Percentiles rank a stretch among this genome's conserved stretches.
These are phyloP conservation scores for Xestia ashworthii DNA, from an alignment of 2,888 invertebrate genomes.

Conservation along the genomic window DNA sequence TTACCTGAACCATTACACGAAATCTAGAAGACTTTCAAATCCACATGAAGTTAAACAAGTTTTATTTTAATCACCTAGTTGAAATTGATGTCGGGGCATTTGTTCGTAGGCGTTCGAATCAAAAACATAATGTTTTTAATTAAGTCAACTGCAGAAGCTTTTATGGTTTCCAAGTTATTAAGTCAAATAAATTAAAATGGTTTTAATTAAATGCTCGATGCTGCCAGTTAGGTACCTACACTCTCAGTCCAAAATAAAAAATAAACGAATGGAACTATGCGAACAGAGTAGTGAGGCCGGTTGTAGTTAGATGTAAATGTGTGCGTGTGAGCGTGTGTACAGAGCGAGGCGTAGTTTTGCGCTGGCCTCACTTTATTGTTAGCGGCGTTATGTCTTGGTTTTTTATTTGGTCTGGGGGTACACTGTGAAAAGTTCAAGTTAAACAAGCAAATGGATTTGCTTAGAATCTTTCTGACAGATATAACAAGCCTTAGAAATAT, in stretches of 20 bases:
- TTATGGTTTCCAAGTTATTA: background rate
- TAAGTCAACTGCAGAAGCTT: background rate
- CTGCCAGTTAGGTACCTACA: no score
- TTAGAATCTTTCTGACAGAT: background rate
- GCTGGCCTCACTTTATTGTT: no score
- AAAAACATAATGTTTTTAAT: background rate
- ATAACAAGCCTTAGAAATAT: background rate
- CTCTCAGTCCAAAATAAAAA: no score
- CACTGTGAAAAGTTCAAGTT: no score
- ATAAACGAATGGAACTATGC: no score
- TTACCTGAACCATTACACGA: background rate
- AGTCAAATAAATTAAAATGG: no score
- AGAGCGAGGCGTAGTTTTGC: no score
- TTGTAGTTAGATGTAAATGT: no score
- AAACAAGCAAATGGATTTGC: background rate
- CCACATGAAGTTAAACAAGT: background rate
- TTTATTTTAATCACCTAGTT: background rate
- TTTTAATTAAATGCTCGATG: background rate
- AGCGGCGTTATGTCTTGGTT: no score
- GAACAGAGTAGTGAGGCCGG: no score
- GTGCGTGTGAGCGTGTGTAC: no score
- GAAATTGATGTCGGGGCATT: slow-evolving; percentile 9
- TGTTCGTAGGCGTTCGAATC: background rate
- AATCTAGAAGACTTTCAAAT: slow-evolving; percentile 11
- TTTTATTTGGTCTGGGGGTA: no score